A percentile compares a stretch with the other conserved stretches of the same genome.
Conservation (phyloP, 2,888 invertebrate genomes). For the Nasonia oneida region DNA sequence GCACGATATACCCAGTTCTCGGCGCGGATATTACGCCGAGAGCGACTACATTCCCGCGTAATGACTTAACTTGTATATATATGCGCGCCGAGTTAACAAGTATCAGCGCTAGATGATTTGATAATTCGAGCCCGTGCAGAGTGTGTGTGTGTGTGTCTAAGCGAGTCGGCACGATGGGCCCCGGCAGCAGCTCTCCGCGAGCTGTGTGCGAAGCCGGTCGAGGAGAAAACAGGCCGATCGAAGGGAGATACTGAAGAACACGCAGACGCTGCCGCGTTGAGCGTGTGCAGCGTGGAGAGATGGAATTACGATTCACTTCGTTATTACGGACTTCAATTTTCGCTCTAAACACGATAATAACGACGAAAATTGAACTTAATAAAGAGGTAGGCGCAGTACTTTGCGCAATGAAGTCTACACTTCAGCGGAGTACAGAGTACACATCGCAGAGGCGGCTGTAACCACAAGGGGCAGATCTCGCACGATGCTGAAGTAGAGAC, state of each 20-base stretch:
- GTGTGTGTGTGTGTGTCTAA: neutral
- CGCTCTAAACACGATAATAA: neutral
- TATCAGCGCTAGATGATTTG: constrained; percentile 70
- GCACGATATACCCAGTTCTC: constrained; percentile 28
- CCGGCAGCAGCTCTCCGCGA: constrained; percentile 28
- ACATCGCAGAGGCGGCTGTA: neutral
- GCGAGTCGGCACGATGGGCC: constrained; percentile 38
- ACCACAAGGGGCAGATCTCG: neutral
- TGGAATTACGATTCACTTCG: neutral
- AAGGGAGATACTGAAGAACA: constrained; percentile 30
- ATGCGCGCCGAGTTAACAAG: constrained; percentile 64
- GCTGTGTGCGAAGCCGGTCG: neutral
- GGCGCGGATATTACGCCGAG: constrained; percentile 7
- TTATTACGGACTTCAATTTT: neutral
- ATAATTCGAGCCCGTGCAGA: constrained; percentile 64
- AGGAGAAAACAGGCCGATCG: constrained; percentile 55
- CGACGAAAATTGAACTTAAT: neutral
- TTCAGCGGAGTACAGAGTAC: neutral
- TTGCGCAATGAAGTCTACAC: neutral
- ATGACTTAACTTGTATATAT: constrained; percentile 72
- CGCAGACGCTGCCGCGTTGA: neutral
- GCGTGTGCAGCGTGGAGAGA: neutral
- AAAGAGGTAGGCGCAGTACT: neutral
- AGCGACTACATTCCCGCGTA: constrained; percentile 71
- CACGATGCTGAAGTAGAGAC: constrained; percentile 22